phyloP scores from a whole-genome alignment of 92 coral and sea anemone genomes.

The Epizoanthus illoricatus region DNA sequence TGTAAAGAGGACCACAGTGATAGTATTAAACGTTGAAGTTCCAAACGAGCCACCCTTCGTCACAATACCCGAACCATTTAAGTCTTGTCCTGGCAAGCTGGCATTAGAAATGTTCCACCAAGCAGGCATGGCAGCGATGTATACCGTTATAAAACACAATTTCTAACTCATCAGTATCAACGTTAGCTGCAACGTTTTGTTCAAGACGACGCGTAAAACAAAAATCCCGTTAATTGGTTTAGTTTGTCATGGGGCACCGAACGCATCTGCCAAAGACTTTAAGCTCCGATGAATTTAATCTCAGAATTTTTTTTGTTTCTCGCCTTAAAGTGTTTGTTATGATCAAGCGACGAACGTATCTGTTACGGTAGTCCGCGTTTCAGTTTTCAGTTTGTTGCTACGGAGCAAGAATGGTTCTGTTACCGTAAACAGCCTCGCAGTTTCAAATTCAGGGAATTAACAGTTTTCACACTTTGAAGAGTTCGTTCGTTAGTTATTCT shows the following conservation, averaged over 20 bases:
- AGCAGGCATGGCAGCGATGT: background rate
- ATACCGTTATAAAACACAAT: background rate
- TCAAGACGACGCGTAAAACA: background rate
- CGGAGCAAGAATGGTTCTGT: too few relatives aligned
- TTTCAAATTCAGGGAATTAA: too few relatives aligned
- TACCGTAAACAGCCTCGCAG: too few relatives aligned
- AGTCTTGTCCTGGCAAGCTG: background rate
- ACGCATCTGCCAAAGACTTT: background rate
- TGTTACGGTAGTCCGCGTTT: background rate
- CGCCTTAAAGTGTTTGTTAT: constrained; percentile 3
- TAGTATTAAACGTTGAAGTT: background rate
- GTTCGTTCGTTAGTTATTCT: background rate
- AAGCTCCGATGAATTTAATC: background rate
- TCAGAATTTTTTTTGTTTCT: background rate
- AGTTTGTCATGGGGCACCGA: background rate
- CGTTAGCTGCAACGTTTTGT: background rate
- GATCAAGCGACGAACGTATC: too few relatives aligned
- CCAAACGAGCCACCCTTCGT: constrained; percentile 16
- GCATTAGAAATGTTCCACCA: background rate
- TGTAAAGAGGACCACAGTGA: constrained; percentile 33
- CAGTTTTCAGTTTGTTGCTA: background rate
- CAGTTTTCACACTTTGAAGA: background rate
- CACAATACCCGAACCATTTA: background rate
- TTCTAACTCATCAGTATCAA: background rate
- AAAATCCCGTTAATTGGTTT: background rate